Conservation (phyloP, 1,140 invertebrate genomes). For the Acyrthosiphon pisum region DNA sequence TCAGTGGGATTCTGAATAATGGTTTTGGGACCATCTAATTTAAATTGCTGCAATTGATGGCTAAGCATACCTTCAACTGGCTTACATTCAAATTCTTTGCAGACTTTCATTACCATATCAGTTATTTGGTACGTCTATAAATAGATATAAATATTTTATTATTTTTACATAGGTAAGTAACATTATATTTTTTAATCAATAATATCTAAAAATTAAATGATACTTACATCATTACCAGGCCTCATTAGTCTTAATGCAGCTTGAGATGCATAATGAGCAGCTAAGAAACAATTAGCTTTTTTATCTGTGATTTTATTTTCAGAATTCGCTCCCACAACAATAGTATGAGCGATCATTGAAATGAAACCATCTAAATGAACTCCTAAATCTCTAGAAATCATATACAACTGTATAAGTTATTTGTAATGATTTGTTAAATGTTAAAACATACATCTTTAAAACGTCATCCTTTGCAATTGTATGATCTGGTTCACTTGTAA, state of each 20-base stretch:
- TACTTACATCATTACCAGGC: slow-evolving; percentile 83
- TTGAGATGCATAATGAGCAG: slow-evolving; percentile 93
- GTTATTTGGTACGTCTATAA: slow-evolving; percentile 90
- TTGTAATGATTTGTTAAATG: background rate
- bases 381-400: slow-evolving; percentile 85
- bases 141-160: slow-evolving; percentile 33
- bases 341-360: slow-evolving; percentile 95
- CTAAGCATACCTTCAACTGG: slow-evolving; percentile 99
- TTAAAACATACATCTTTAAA: slow-evolving; percentile 90
- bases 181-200: background rate
- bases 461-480: slow-evolving; percentile 91
- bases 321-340: slow-evolving; percentile 83
- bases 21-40: slow-evolving; percentile 98
- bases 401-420: slow-evolving; percentile 9
- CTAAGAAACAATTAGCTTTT: slow-evolving; percentile 93
- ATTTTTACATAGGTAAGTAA: too few species aligned
- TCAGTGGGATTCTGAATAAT: slow-evolving; percentile 99
- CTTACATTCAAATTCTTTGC: slow-evolving; percentile 92
- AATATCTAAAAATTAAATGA: background rate
- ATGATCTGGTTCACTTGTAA: slow-evolving; percentile 89
- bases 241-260: slow-evolving; percentile 91
- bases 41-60: slow-evolving; percentile 94
- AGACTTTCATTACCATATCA: slow-evolving; percentile 91
- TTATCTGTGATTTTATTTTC: slow-evolving; percentile 80
- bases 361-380: slow-evolving; percentile 99